Evolutionary conservation across 2,888 invertebrate species (phyloP), one percentile per base, ranked within the genome.

Genomic region (Dioctria rufipes): DNA sequence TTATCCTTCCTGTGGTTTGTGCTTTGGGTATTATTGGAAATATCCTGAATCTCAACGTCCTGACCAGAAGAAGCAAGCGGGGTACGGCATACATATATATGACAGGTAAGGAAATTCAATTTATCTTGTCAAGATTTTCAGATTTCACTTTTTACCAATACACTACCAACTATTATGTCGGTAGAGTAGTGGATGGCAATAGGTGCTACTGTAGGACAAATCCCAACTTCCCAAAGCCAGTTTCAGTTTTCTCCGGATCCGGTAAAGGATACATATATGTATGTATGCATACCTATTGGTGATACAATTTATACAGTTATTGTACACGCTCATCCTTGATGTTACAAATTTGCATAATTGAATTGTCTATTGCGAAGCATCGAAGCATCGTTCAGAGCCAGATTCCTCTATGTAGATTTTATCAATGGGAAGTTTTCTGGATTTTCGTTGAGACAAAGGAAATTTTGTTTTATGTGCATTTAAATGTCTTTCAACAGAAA

Each of bases 51-150:
- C 90, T 95, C 83, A 90, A 95, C 84, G 95, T 95, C 37, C 91
- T 95, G 82, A 94, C 94, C 60, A 91, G 94, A 82, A 82, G 92
- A 93, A 82, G 94, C 84, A 93, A 95, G 92, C 92, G 94, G 84
- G 94, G 94, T 61, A 93, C 94, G 0, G 95, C 95, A 60, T 95
- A 95, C 88, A 92, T 94, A 87, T 95, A 94, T 89, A 94, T 94
- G 93, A 89, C 93, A 88, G 93, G 94, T 94, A 86, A 91, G 91
- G 89, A 81, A 51, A 71, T 43, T 51, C 71, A 71, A 71, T 54
- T 67, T 67, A 67, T 67, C 9, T 25, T 46, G 5, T 13, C 3
- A 9, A 67, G 46, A 67, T n/a, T 67, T 43, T n/a, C 46, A 8
- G 49, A 49, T 49, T 67, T 67, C n/a, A n/a, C n/a, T n/a, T 3